Conservation (phyloP, 2,113 vertebrate species). For the Myotis yumanensis region DNA sequence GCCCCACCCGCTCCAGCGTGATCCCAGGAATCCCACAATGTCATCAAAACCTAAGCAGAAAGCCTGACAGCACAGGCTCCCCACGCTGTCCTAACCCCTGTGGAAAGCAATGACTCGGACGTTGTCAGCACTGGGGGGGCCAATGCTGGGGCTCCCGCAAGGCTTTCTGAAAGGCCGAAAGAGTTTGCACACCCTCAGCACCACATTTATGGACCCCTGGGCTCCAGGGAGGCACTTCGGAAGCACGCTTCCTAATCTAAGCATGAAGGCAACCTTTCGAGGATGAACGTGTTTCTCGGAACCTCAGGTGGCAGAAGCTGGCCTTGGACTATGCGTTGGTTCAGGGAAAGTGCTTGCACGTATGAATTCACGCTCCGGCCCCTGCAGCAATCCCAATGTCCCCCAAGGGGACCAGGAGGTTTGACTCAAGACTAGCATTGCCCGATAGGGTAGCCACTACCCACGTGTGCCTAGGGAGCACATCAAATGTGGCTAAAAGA, state of each 20-base stretch:
- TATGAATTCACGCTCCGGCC: background rate
- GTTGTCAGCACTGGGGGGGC: fast-evolving
- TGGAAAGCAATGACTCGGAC: background rate
- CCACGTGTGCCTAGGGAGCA: background rate
- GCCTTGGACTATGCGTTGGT: background rate
- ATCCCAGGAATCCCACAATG: background rate
- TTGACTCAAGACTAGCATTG: background rate
- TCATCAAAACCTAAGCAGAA: background rate
- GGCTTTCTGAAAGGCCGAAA: background rate
- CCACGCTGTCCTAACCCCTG: fast-evolving
- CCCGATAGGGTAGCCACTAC: background rate
- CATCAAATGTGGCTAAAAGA: too few relatives aligned
- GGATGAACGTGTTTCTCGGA: background rate
- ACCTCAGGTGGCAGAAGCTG: background rate
- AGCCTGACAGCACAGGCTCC: background rate
- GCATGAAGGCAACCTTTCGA: background rate
- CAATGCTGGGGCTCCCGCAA: fast-evolving
- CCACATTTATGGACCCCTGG: fast-evolving
- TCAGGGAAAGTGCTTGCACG: background rate
- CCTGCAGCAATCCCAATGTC: background rate
- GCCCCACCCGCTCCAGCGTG: background rate
- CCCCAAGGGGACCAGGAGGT: background rate
- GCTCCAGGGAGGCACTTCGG: background rate
- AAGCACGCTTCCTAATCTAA: background rate
- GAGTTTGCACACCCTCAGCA: background rate